Conservation (phyloP, 2,888 invertebrate species). For the Amblyteles armatorius region DNA sequence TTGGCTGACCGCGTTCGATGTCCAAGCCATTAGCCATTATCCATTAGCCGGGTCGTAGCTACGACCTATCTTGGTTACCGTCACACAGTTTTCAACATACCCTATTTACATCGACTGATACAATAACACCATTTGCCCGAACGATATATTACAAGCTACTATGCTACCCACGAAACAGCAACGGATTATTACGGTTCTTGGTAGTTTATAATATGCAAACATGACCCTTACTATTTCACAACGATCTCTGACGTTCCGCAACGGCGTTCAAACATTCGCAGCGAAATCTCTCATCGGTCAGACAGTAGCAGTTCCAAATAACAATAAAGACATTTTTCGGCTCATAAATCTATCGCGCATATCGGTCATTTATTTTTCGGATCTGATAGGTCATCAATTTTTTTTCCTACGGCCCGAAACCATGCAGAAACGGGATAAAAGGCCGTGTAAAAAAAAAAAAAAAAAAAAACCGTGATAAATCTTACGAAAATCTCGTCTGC, state of each 20-base stretch:
- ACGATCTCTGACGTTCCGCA: constrained; percentile 10
- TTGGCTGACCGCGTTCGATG: constrained; percentile 26
- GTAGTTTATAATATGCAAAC: not conserved
- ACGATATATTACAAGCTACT: not conserved
- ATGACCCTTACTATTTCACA: constrained; percentile 8
- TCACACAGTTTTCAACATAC: not conserved
- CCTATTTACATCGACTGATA: constrained; percentile 23
- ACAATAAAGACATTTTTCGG: not conserved
- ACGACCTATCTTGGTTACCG: not conserved
- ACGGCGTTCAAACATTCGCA: constrained; percentile 33
- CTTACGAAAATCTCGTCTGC: not conserved
- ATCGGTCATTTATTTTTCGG: not conserved
- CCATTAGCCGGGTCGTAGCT: not conserved
- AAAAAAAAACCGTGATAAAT: not conserved
- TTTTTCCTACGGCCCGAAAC: not conserved
- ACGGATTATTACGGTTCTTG: not conserved
- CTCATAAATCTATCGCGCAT: not conserved
- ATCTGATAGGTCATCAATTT: too few species aligned
- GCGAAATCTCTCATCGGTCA: constrained; percentile 4
- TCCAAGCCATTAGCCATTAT: constrained; percentile 23
- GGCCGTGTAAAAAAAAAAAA: too few species aligned
- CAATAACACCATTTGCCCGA: not conserved
- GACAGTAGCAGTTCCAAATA: not conserved
- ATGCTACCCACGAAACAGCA: not conserved
- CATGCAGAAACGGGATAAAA: not conserved